Evolutionary conservation across 37 sponge, comb jelly and placozoan species (phyloP), one percentile per base, ranked within the genome.

Genomic region (Axinella damicornis): DNA sequence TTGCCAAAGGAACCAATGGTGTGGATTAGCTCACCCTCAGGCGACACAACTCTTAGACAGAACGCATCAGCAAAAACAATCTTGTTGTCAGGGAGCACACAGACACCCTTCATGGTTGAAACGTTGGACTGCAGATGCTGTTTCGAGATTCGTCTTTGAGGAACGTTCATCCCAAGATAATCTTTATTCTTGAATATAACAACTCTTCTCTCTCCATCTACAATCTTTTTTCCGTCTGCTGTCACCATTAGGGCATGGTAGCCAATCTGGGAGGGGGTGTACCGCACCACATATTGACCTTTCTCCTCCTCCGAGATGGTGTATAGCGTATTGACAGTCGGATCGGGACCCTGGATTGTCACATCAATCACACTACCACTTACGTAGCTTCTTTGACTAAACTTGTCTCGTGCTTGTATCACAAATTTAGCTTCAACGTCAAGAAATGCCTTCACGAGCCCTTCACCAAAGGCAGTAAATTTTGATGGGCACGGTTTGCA

Each of bases 401-500:
- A 86, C 35, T 52, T 39, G 70, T 86, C 87, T 12, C 65, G 57
- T 4, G 87, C 87, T 38, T 79, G 55, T 12, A 86, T 73, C 53
- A 15, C 69, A 57, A 86, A 86, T 25, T 28, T 25, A 0, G 87
- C 87, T 54, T 69, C 62, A 64, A 34, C 41, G 37, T 63, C 72
- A 21, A 79, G 64, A 28, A 86, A 86, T 6, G 53, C 87, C 71
- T 86, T 86, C 24, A 40, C 25, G n/a, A 86, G 80, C 24, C 80
- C 79, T 58, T 57, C 63, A 63, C 87, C 87, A 35, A 32, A 19
- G 4, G 87, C 87, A 0, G 71, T 70, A 61, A 79, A 79, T 53
- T 31, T 78, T n/a, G 80, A 77, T 18, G 87, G 80, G n/a, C 53
- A 46, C 9, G 87, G 80, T 21, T 77, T 41, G 73, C 87, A 86